Base-by-base conservation (phyloP, 2,113 vertebrate genomes). In the Petrocephalus zakoni region DNA sequence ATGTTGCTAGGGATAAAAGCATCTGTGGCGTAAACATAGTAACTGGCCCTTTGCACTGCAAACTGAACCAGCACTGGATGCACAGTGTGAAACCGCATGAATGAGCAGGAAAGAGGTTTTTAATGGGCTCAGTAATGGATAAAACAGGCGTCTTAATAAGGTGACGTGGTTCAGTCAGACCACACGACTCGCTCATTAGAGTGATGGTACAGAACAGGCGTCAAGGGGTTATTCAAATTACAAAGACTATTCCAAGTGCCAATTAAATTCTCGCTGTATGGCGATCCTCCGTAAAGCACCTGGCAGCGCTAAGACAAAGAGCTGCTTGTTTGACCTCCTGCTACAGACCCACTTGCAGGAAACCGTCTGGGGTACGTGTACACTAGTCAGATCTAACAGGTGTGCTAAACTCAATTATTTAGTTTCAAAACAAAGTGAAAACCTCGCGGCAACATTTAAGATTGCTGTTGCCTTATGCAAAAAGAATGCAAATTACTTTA, bases 141-240 rank as follows among this genome's bases (percentile, higher is more conserved):
- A 87, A n/a, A 68, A 21, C 56, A 61, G 68, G 52, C 86, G 17
- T 87, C 9, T 87, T 68, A 29, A 47, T 87, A 64, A 87, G 42
- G 34, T 56, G 29, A 61, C 0, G 86, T 21, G 25, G 42, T 46
- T 64, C 34, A 58, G 17, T 61, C 56, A 61, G 25, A 47, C 52
- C 29, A 58, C 85, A 85, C n/a, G n/a, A 22, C 52, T 58, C 0
- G 7, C 29, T 68, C 86, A 47, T 68, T 68, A 87, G 22, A 25
- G 42, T 15, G 8, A 9, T 42, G n/a, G 49, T 86, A 86, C 51
- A 34, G 17, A 55, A 2, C 49, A 0, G 17, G 6, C 9, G 34
- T 87, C 34, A 47, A 1, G 85, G 56, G 42, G 49, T 68, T 87
- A 87, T 68, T 64, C 37, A 68, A 58, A 47, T 87, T 68, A 61